phyloP scores from a whole-genome alignment of 2,113 vertebrate genomes.

The Nanorana parkeri region DNA sequence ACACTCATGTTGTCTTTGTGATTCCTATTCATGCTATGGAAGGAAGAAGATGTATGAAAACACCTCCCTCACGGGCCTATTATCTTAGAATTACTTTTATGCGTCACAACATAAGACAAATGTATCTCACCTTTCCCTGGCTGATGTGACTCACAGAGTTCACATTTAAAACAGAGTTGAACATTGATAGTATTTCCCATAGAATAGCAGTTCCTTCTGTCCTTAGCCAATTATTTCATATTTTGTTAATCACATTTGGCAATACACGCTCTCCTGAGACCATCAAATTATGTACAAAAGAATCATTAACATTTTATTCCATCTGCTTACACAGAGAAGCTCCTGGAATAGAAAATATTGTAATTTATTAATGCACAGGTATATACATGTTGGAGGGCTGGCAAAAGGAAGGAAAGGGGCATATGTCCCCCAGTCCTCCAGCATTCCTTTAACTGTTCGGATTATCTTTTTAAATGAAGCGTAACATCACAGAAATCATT shows the following conservation, averaged over 20 bases:
- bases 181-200: not conserved
- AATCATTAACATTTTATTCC: slow-evolving; percentile 26
- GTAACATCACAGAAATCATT: too few relatives aligned
- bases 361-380: too few relatives aligned
- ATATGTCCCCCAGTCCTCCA: too few relatives aligned
- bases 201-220: not conserved
- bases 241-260: slow-evolving; percentile 13
- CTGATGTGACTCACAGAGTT: not conserved
- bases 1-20: too few relatives aligned
- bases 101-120: not conserved
- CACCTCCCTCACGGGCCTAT: too few relatives aligned
- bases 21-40: too few relatives aligned
- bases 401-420: too few relatives aligned
- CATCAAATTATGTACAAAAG: not conserved
- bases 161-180: not conserved
- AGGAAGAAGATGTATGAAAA: too few relatives aligned
- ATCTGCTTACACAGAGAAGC: slow-evolving; percentile 6
- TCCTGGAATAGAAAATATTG: not conserved
- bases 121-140: not conserved
- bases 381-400: too few relatives aligned
- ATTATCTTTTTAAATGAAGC: too few relatives aligned
- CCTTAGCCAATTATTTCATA: slow-evolving; percentile 15
- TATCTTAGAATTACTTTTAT: not conserved
- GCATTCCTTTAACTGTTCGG: too few relatives aligned
- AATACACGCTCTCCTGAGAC: not conserved